Base-by-base conservation (phyloP, 1,140 invertebrate species). In the Zophobas morio region DNA sequence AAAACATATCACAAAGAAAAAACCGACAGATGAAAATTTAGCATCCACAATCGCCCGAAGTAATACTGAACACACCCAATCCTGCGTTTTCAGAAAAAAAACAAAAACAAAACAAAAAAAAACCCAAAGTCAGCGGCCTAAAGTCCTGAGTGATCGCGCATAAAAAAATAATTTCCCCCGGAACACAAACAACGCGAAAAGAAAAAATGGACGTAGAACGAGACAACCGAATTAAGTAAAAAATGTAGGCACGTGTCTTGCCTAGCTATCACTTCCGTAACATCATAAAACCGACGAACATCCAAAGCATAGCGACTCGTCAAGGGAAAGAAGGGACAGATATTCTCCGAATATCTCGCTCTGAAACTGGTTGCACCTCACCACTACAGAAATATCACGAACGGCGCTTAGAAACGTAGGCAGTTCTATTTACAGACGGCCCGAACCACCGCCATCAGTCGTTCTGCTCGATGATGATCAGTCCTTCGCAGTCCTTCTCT, bases 401-500 rank as follows among this genome's bases (percentile, higher is more conserved):
- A 20, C 33, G 33, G 47, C 49, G 49, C 20, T 51, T 78, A 60
- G 5, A 74, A 74, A 74, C 49, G 70, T 53, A 75, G 78, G 76
- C 78, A 80, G 72, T 80, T 80, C 75, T 60, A 54, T 78, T 73
- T 74, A 70, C 51, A 71, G 33, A 6, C 40, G 6, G 5, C 60
- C 60, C 66, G 8, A 56, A 63, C 53, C 60, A 60, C 66, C 60
- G 47, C 66, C 42, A 74, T 79, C 75, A 77, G 49, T 77, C 74
- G 70, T 70, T 72, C 35, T 74, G 46, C 37, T 79, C 57, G 57
- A 79, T 70, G 46, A 82, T 82, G 0, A 82, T 46, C 8, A 83
- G 76, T 35, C 71, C 79, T 6, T 84, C 82, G 53, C 75, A 81
- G 39, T 83, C 82, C 63, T 76, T 80, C 46, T 83, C 79, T 71